Evolutionary conservation across 2,113 vertebrate genomes (phyloP), one percentile per base, ranked within the genome.

Genomic region (Hypanus sabinus): DNA sequence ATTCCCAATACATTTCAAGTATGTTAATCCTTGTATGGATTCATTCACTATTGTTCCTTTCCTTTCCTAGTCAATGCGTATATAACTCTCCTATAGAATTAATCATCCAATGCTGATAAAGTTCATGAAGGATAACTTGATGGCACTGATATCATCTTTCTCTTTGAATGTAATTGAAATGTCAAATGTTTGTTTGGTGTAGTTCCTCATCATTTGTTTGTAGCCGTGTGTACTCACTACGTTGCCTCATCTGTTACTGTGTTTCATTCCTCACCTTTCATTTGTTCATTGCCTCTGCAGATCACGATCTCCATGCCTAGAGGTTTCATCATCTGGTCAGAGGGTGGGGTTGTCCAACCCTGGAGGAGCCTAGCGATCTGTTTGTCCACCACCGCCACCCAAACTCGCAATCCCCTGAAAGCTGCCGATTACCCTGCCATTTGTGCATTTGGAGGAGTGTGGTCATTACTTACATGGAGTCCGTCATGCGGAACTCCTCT

Each of bases 101-200:
- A 10, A n/a, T n/a, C 55, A 60, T 60, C 81, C 57, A 24, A 12
- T 27, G 30, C 83, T 30, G 9, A n/a, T 30, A 55, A 87, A n/a
- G 22, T n/a, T 60, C 83, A 10, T 14, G 22, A 16, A 30, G 55
- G 83, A 27, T 60, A 57, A 60, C 5, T 11, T 24, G 57, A 18
- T 33, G 57, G 14, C 57, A 30, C 16, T 33, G n/a, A n/a, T n/a
- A 65, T 20, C 2, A 65, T 62, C 60, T 68, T 90, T n/a, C n/a
- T 33, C 60, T 16, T 88, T 88, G 83, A 88, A 62, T 30, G n/a
- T 90, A 90, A 90, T 0, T n/a, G 30, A n/a, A 90, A 90, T 90
- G 57, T 68, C 24, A 90, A 62, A 65, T 20, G 18, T 90, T n/a
- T 18, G n/a, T 90, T 90, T 60, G 65, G 30, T 90, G 85, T 90